Base-by-base conservation (phyloP, 1,140 invertebrate species). In the Ectropis grisescens region DNA sequence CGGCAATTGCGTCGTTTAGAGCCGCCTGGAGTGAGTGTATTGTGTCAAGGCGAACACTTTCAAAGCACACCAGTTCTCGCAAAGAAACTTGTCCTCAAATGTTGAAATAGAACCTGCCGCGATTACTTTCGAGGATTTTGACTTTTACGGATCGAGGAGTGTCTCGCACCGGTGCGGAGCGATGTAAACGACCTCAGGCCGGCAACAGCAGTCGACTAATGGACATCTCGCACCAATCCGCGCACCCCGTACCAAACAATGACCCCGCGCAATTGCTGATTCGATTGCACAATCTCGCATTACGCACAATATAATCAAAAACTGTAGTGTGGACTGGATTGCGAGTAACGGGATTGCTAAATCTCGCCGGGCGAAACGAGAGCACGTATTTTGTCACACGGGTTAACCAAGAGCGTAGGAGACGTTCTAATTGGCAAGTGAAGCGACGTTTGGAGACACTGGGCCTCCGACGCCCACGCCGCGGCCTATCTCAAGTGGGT, bases 181-280 rank as follows among this genome's bases (percentile, higher is more conserved):
- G 43, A 34, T 58, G 49, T 57, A 51, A 54, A 57, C 47, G 51
- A 58, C 41, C 46, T 44, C 15, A 25, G 10, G 24, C 13, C 41
- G 34, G 15, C 26, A 41, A n/a, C 28, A 23, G 33, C 41, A 35
- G 24, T 41, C 40, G 45, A 35, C 41, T 70, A 69, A 69, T 70
- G 53, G 54, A 62, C 69, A 64, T 69, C 59, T 67, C 66, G 67
- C 69, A 70, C 53, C 38, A 8, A 19, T 8, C 16, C 16, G 16
- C 3, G 16, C 3, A 19, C 47, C 48, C 62, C 68, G 62, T 65
- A 65, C 67, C 52, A 65, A 51, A 58, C 56, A 59, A 58, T 65
- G 58, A 58, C 50, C 56, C 48, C 40, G 34, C 37, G 39, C 46
- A 54, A 58, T 67, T 53, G 47, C 41, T 36, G 47, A 62, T 58